Evolutionary conservation across 2,113 vertebrate species (phyloP).

Genomic region (Lasiurus borealis): DNA sequence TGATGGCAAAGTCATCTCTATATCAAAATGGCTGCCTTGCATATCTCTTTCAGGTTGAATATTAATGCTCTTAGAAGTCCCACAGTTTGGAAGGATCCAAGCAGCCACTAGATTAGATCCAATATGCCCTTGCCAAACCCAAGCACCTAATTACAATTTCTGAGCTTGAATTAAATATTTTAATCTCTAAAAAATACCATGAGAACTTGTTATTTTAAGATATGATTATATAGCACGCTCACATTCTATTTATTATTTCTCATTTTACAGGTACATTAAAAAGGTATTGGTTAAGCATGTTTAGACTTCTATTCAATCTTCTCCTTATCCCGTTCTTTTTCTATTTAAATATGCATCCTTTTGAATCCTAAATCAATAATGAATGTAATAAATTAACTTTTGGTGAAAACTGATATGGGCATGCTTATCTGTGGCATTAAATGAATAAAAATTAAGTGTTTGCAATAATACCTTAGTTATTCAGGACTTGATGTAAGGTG

Average conservation of each 20-base stretch:
- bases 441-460: neutral
- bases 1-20: constrained; percentile 63
- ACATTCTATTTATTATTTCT: neutral
- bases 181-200: neutral
- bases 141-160: constrained; percentile 20
- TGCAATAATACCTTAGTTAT: neutral
- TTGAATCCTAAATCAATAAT: neutral
- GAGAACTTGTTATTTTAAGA: constrained; percentile 32
- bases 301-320: neutral
- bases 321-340: neutral
- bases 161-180: constrained; percentile 27
- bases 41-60: constrained; percentile 50
- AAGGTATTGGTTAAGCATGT: neutral
- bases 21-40: constrained; percentile 62
- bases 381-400: neutral
- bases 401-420: neutral
- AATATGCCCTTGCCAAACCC: neutral
- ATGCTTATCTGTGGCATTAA: neutral
- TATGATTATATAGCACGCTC: neutral
- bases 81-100: constrained; percentile 32
- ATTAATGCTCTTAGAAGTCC: constrained; percentile 50
- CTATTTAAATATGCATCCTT: neutral
- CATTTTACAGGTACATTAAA: neutral
- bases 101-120: constrained; percentile 48
- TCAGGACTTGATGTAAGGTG: neutral